These are phyloP conservation scores for Clarias gariepinus DNA, from an alignment of 2,113 vertebrate species.

Conservation along the genomic window DNA sequence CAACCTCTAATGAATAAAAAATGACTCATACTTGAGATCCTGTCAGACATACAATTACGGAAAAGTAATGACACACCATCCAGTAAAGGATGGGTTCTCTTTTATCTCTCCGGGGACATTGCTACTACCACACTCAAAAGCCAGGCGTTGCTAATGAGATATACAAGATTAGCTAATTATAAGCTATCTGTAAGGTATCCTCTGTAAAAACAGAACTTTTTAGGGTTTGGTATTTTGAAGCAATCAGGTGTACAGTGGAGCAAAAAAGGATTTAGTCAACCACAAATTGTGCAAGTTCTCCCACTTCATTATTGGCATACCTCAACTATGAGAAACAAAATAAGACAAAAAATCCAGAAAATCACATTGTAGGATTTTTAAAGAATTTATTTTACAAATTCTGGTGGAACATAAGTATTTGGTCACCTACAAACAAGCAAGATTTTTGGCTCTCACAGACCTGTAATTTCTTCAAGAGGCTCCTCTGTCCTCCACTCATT, in stretches of 20 bases:
- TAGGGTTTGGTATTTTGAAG: not conserved
- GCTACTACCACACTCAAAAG: not conserved
- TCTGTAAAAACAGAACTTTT: not conserved
- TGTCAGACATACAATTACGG: not conserved
- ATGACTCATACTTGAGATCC: not conserved
- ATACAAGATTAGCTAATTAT: not conserved
- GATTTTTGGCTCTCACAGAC: too few species aligned
- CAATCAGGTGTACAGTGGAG: not conserved
- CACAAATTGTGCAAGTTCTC: too few species aligned
- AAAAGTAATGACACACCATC: not conserved
- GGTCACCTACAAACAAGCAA: too few species aligned
- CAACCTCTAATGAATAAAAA: not conserved
- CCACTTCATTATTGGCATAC: too few species aligned
- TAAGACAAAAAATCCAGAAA: too few species aligned
- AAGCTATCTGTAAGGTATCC: not conserved
- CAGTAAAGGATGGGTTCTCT: not conserved
- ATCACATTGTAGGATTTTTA: too few species aligned
- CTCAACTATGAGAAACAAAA: too few species aligned
- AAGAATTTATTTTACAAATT: too few species aligned
- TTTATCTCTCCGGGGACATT: not conserved
- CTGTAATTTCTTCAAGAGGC: too few species aligned
- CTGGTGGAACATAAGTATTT: too few species aligned
- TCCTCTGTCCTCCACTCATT: too few species aligned
- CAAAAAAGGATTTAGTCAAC: too few species aligned
- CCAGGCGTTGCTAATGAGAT: not conserved